phyloP scores from a whole-genome alignment of 1,140 invertebrate genomes.

The Zaprionus ghesquierei region DNA sequence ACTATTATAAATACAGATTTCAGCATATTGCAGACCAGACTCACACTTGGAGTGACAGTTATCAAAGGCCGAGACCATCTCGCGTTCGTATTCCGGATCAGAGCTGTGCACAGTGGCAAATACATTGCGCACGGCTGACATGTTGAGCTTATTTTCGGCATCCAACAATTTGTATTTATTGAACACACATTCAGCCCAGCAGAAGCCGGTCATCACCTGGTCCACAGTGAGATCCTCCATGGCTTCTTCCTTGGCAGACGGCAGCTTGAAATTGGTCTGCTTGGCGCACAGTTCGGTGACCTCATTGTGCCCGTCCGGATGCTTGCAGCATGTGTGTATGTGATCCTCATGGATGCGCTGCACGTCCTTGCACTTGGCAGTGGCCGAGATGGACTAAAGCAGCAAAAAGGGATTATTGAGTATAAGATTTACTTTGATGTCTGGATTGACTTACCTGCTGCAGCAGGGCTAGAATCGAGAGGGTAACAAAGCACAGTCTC shows the following conservation, averaged over 20 bases:
- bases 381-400: neutral
- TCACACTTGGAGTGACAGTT: conserved; percentile 57
- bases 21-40: neutral
- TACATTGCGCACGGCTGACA: conserved; percentile 50
- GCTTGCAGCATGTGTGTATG: conserved; percentile 65
- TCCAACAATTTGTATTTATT: conserved; percentile 55
- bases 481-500: neutral
- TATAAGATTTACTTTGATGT: neutral
- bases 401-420: neutral
- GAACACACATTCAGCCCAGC: conserved; percentile 68
- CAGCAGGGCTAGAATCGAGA: neutral
- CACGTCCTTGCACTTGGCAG: conserved; percentile 37
- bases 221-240: conserved; percentile 63
- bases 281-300: conserved; percentile 56
- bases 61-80: conserved; percentile 62
- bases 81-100: conserved; percentile 65
- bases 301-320: conserved; percentile 67
- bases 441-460: neutral
- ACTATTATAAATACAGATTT: neutral
- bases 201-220: conserved; percentile 51
- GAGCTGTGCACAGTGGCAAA: conserved; percentile 20
- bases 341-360: conserved; percentile 67
- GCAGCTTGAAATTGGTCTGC: conserved; percentile 50
- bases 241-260: conserved; percentile 53
- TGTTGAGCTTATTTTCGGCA: conserved; percentile 41